Evolutionary conservation across 2,113 vertebrate genomes (phyloP).

Genomic region (Notarius lentiginosus): DNA sequence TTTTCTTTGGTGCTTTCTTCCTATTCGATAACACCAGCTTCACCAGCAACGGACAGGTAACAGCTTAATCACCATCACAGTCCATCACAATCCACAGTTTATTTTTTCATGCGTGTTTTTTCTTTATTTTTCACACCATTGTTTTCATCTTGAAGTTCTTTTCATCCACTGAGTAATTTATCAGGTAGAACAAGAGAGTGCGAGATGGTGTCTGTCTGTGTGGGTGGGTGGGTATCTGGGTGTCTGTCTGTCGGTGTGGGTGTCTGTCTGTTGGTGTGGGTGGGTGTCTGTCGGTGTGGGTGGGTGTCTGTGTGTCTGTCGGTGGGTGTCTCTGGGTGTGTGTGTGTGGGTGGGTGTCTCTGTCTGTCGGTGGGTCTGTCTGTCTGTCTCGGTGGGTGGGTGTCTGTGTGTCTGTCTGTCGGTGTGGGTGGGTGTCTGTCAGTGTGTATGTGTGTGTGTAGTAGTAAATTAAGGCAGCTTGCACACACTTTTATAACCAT

Average conservation of each 20-base stretch:
- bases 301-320: too few species aligned
- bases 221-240: too few species aligned
- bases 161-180: neutral
- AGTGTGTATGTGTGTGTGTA: neutral
- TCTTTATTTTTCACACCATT: constrained; percentile 19
- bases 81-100: neutral
- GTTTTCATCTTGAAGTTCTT: constrained; percentile 11
- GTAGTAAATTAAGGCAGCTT: constrained; percentile 14
- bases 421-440: neutral
- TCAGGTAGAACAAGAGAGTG: neutral
- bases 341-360: too few species aligned
- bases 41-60: constrained; percentile 96
- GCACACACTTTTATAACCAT: constrained; percentile 54
- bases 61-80: neutral
- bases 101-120: constrained; percentile 8
- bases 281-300: neutral
- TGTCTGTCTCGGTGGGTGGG: too few species aligned
- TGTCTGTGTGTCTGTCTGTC: too few species aligned
- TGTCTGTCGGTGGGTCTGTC: too few species aligned
- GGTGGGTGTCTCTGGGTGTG: too few species aligned
- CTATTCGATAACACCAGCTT: constrained; percentile 91
- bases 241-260: neutral
- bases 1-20: constrained; percentile 98
- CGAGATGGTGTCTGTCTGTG: too few species aligned
- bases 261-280: neutral